Conservation (phyloP, 1,140 invertebrate genomes). For the Anoplophora glabripennis region DNA sequence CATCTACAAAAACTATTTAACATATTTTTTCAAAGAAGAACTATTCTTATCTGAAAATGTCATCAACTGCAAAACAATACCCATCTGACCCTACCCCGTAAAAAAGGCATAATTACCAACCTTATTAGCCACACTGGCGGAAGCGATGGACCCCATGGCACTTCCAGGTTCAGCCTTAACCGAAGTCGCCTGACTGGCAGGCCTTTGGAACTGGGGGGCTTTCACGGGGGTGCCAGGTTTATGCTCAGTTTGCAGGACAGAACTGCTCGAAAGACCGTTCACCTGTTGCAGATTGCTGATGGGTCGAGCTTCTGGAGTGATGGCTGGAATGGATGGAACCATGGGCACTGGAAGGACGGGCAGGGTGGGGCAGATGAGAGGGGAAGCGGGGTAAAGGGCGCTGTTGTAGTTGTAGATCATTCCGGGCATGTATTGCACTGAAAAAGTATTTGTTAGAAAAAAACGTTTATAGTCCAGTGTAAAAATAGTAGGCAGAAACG, state of each 20-base stretch:
- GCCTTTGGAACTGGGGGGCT: slow-evolving; percentile 45
- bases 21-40: no score
- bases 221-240: slow-evolving; percentile 8
- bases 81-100: no score
- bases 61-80: no score
- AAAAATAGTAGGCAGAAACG: no score
- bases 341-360: slow-evolving; percentile 45
- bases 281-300: slow-evolving; percentile 9
- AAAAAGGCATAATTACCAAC: slow-evolving; percentile 32
- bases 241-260: background rate
- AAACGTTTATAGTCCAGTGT: no score
- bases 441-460: slow-evolving; percentile 28
- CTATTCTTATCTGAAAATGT: no score
- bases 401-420: slow-evolving; percentile 54
- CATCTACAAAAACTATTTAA: no score
- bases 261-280: background rate
- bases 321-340: slow-evolving; percentile 19
- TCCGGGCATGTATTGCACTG: slow-evolving; percentile 55
- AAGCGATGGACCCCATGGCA: slow-evolving; percentile 51
- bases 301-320: slow-evolving; percentile 6
- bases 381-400: slow-evolving; percentile 49
- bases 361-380: slow-evolving; percentile 53
- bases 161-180: slow-evolving; percentile 63
- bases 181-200: slow-evolving; percentile 59
- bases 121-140: slow-evolving; percentile 48